These are phyloP conservation scores for Drosophila anceps DNA, from an alignment of 2,888 invertebrate species.

Conservation along the genomic window DNA sequence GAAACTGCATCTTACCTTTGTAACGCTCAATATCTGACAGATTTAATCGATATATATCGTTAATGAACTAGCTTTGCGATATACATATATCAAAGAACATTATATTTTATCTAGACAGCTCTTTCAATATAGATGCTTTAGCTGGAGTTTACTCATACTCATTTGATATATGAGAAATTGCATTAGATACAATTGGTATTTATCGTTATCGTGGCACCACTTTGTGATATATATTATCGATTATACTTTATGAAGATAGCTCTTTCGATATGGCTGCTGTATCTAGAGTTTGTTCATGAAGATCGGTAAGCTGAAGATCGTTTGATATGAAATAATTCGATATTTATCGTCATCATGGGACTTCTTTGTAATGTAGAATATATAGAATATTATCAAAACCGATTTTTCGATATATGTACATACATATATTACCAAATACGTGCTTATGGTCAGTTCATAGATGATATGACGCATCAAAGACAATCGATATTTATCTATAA, in stretches of 20 bases:
- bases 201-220: not conserved
- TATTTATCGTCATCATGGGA: not conserved
- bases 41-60: constrained; percentile 1
- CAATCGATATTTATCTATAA: not conserved
- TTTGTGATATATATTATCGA: no score
- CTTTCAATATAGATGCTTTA: not conserved
- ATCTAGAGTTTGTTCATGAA: not conserved
- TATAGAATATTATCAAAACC: no score
- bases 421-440: no score
- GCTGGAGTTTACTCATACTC: no score
- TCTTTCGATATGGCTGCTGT: not conserved
- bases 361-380: no score
- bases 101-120: not conserved
- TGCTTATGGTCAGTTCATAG: no score
- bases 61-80: not conserved
- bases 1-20: not conserved
- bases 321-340: not conserved
- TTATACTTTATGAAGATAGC: not conserved
- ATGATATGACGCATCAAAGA: not conserved
- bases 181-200: not conserved
- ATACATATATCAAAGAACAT: no score
- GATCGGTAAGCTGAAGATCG: not conserved
- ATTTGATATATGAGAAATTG: not conserved
- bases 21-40: rapidly evolving
- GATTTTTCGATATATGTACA: not conserved